Evolutionary conservation across 2,797 vertebrate species (phyloP), one percentile per base, ranked within the genome.

Genomic region (Remorina albescens): DNA sequence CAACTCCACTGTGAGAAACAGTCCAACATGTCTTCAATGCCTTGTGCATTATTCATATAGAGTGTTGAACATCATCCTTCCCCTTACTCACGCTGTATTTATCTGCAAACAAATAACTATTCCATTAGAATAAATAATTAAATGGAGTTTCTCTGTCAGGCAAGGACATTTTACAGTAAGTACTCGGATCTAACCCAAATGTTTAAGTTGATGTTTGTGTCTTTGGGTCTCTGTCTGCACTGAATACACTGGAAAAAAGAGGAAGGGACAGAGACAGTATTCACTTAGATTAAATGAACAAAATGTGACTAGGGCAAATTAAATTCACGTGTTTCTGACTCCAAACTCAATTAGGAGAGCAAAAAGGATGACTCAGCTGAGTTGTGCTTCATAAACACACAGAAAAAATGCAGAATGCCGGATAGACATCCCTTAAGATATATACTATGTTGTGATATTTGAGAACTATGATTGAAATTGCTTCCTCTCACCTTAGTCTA

Each of bases 31-130:
- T 86, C 80, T 74, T 75, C 73, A 54, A 26, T 36, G 68, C 61
- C 16, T 71, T 1, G 9, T 90, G 72, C 78, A 88, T 91, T 86
- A 91, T 90, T 88, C 76, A 90, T 87, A 67, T n/a, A 2, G 44
- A 65, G 67, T 11, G 69, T 42, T 76, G 68, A 84, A 65, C 75
- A 74, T 78, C 71, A 23, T 75, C 60, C 9, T 39, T 59, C 66
- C 49, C 39, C 65, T 64, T 37, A 60, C 68, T 46, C 34, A 19
- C 62, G 58, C 44, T 59, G 57, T 59, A 21, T 65, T 57, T 61
- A 72, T 84, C 74, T 66, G 66, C 77, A 75, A 66, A 39, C 2
- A 63, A 49, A 69, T 75, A 37, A n/a, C 50, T 64, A 0, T 58
- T 80, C 37, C 65, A 51, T 63, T 57, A 6, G n/a, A 71, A 58